A percentile compares a stretch with the other conserved stretches of the same genome.
Evolutionary conservation across 1,140 invertebrate genomes (phyloP).

Genomic region (Antheraea pernyi): DNA sequence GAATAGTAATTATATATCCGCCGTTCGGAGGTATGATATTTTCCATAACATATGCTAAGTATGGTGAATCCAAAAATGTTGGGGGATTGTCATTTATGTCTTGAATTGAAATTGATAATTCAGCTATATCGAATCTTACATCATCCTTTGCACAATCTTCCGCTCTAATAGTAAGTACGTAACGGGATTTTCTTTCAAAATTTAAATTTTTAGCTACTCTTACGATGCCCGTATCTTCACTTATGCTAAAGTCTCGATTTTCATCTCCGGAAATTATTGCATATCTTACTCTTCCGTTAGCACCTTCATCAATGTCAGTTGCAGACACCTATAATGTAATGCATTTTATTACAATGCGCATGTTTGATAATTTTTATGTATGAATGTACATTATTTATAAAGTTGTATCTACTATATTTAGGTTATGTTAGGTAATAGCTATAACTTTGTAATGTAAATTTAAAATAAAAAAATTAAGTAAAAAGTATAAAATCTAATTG

Average conservation of each 20-base stretch:
- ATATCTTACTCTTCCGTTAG: slow-evolving; percentile 93
- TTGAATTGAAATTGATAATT: slow-evolving; percentile 85
- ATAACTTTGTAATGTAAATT: no score
- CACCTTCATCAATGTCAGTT: slow-evolving; percentile 93
- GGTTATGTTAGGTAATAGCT: no score
- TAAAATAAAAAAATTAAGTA: no score
- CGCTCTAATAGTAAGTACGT: slow-evolving; percentile 90
- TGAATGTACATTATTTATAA: no score
- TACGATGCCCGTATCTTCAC: slow-evolving; percentile 93
- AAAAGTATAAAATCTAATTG: no score
- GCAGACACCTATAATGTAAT: slow-evolving; percentile 86
- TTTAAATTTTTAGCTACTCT: slow-evolving; percentile 94
- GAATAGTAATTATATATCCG: slow-evolving; percentile 89
- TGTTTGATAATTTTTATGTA: no score
- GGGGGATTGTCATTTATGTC: slow-evolving; percentile 98
- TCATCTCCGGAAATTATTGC: slow-evolving; percentile 93
- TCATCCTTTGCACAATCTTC: slow-evolving; percentile 91
- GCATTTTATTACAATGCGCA: not conserved
- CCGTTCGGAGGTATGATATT: slow-evolving; percentile 89
- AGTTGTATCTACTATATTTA: no score
- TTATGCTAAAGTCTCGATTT: slow-evolving; percentile 94
- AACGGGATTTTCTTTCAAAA: slow-evolving; percentile 92
- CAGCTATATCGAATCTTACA: slow-evolving; percentile 85
- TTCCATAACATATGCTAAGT: slow-evolving; percentile 95
- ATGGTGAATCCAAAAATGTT: slow-evolving; percentile 94